Conservation (phyloP, 2,888 invertebrate genomes). For the Ceramica pisi region DNA sequence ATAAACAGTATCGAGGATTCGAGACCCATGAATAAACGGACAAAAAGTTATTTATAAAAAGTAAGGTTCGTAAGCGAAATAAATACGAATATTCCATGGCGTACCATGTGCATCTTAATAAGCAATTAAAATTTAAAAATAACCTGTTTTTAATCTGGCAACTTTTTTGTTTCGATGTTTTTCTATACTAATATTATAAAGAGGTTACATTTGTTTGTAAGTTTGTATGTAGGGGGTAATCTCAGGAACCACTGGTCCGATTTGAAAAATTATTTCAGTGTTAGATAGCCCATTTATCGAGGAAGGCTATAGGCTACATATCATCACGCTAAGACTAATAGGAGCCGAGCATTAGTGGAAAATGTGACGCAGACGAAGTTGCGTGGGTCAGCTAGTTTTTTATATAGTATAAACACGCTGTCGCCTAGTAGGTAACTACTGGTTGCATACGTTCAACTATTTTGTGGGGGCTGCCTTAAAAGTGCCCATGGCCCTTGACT, state of each 20-base stretch:
- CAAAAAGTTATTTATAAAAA: conserved; percentile 28
- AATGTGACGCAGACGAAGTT: too few species aligned
- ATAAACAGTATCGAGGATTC: conserved; percentile 14
- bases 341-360: too few species aligned
- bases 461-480: conserved; percentile 25
- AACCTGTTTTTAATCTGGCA: conserved; percentile 34
- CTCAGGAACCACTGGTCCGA: too few species aligned
- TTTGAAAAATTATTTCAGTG: too few species aligned
- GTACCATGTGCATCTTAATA: conserved; percentile 16
- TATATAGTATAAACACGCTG: conserved; percentile 18
- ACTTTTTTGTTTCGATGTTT: conserved; percentile 12
- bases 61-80: conserved; percentile 8
- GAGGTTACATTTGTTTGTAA: too few species aligned
- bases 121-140: conserved; percentile 19
- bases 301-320: too few species aligned
- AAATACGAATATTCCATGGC: conserved; percentile 7
- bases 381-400: too few species aligned
- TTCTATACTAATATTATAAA: too few species aligned
- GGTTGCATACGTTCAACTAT: conserved; percentile 13
- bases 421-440: not conserved
- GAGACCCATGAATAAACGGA: conserved; percentile 3
- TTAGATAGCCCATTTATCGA: too few species aligned
- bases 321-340: too few species aligned
- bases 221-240: too few species aligned
- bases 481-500: conserved; percentile 21